Base-by-base conservation (phyloP, 1,140 invertebrate genomes). In the Drosophila suzukii region DNA sequence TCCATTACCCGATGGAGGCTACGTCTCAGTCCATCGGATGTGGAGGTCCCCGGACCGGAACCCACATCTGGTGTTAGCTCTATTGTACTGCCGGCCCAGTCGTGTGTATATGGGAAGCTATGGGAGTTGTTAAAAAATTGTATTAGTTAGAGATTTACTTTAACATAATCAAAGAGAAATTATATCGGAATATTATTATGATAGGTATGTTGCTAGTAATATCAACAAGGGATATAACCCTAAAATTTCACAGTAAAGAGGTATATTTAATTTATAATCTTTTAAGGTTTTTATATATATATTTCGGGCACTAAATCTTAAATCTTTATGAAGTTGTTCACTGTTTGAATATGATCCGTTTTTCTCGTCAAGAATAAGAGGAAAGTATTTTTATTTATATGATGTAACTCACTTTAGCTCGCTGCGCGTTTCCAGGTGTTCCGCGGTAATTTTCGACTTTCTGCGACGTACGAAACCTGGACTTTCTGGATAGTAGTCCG, bases 1-100 rank as follows among this genome's bases (percentile, higher is more conserved):
- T 90, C 80, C 57, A 92, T 91, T 6, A 92, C 91, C 6, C 91
- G 88, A 67, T 89, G 75, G 41, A 82, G 81, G 17, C 76, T 72
- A 12, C 77, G 78, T 11, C 75, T 63, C 6, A 78, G 36, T 4
- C 76, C 79, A 49, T 91, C 79, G 0, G 59, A 46, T 30, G 53
- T 50, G 15, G 38, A 27, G 1, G 51, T 30, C 30, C 60, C 20
- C 5, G 51, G 20, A n/a, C 50, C 50, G n/a, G 50, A 53, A 36
- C 46, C 61, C 7, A 47, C 30, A 24, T 91, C 86, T 2, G 76
- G 79, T 1, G 79, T 85, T 6, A 91, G 54, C 47, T 92, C 91
- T 30, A 92, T 91, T 11, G 91, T 91, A 46, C 91, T 92, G 20
- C 91, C 90, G n/a, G 83, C 65, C 91, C 91, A 92, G 47, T 91